Conservation (phyloP, 2,113 vertebrate genomes). For the Nothobranchius kuhntae region DNA sequence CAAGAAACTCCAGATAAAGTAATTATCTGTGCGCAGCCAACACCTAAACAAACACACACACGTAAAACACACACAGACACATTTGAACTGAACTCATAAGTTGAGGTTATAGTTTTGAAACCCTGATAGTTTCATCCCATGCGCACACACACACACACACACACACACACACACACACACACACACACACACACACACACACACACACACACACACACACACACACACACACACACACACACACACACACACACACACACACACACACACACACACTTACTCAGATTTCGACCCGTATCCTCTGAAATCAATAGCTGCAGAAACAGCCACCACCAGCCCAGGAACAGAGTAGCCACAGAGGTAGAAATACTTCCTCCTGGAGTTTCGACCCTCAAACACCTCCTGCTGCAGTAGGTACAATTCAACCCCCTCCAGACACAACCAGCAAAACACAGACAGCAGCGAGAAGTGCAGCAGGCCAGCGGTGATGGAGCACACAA, state of each 20-base stretch:
- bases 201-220: constrained; percentile 10
- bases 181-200: constrained; percentile 1
- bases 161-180: constrained; percentile 5
- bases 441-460: constrained; percentile 92
- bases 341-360: constrained; percentile 90
- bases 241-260: constrained; percentile 11
- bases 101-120: neutral
- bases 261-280: constrained; percentile 71
- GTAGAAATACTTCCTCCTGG: constrained; percentile 91
- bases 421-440: constrained; percentile 90
- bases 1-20: constrained; percentile 95
- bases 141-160: neutral
- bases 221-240: neutral
- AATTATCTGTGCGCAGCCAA: constrained; percentile 91
- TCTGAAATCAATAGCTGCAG: constrained; percentile 90
- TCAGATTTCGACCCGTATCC: constrained; percentile 89
- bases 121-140: neutral
- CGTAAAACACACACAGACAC: constrained; percentile 1
- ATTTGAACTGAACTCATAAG: neutral
- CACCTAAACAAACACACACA: constrained; percentile 77
- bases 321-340: constrained; percentile 88
- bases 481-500: constrained; percentile 88
- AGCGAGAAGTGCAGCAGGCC: constrained; percentile 91
- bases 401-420: constrained; percentile 91
- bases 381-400: constrained; percentile 89